phyloP scores from a whole-genome alignment of 2,797 vertebrate genomes.

The Todus mexicanus region DNA sequence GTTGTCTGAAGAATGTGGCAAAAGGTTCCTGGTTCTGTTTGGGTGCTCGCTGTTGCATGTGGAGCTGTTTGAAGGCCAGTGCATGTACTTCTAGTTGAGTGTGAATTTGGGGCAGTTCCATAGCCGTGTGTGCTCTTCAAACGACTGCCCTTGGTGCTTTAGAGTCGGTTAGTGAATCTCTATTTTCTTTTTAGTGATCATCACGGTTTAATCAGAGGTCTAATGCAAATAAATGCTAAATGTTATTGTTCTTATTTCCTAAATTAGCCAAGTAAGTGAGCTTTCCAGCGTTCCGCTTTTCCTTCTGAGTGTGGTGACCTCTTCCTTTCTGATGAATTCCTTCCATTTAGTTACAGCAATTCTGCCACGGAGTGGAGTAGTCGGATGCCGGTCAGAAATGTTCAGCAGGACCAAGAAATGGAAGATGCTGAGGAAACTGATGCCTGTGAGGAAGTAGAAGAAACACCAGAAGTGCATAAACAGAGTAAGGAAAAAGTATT shows the following conservation, averaged over 20 bases:
- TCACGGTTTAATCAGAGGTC: background rate
- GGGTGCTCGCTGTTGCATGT: background rate
- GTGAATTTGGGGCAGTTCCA: background rate
- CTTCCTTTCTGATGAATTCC: background rate
- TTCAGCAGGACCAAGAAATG: constrained; percentile 51
- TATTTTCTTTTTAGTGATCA: background rate
- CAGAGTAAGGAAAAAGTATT: constrained; percentile 70
- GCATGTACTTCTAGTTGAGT: fast-evolving
- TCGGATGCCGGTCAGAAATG: background rate
- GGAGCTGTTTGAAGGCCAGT: background rate
- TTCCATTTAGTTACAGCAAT: constrained; percentile 66
- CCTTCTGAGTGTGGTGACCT: background rate
- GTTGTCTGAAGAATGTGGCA: background rate
- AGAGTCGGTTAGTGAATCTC: background rate
- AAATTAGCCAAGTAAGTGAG: background rate
- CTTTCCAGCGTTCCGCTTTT: background rate
- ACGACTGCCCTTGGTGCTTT: background rate
- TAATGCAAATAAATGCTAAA: background rate
- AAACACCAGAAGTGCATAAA: constrained; percentile 61
- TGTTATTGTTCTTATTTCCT: background rate
- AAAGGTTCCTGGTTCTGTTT: background rate
- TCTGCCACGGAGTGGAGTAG: constrained; percentile 49
- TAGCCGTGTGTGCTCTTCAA: background rate
- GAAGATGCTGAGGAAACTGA: constrained; percentile 62
- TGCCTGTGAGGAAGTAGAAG: constrained; percentile 71